Evolutionary conservation across 64 coral and sea anemone genomes (phyloP).

Genomic region (Pocillopora damicornis): DNA sequence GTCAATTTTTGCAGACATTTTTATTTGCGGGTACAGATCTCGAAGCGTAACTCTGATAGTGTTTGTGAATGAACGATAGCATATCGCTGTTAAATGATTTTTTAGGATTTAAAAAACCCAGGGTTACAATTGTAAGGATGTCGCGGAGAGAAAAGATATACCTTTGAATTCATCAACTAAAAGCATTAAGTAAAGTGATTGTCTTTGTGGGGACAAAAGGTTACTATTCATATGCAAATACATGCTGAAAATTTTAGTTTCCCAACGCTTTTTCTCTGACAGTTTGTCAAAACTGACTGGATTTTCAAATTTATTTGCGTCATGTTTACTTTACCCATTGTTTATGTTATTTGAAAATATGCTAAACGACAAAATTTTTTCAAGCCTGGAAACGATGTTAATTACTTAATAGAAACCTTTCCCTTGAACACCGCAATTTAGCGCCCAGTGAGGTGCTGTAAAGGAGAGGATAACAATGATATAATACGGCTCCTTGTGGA

Average conservation of each 20-base stretch:
- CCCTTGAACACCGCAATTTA: no score
- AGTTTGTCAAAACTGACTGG: not conserved
- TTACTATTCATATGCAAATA: constrained; percentile 32
- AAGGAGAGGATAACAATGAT: no score
- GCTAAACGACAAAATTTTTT: no score
- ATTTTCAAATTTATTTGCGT: no score
- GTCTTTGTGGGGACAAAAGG: not conserved
- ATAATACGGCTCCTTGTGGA: no score
- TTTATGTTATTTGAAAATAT: no score
- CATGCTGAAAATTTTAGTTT: not conserved
- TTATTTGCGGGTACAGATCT: not conserved
- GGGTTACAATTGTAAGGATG: not conserved
- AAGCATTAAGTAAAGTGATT: not conserved
- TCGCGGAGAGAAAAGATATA: not conserved
- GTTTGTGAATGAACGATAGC: not conserved
- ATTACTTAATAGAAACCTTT: no score
- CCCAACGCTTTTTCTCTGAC: not conserved
- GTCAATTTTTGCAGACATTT: not conserved
- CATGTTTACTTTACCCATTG: no score
- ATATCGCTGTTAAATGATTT: not conserved
- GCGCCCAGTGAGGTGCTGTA: no score
- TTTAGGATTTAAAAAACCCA: not conserved
- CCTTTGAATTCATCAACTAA: constrained; percentile 4
- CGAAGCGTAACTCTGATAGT: not conserved
- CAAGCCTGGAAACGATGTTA: no score